Conservation (phyloP, 1,140 invertebrate species). For the Pogonomyrmex californicus region DNA sequence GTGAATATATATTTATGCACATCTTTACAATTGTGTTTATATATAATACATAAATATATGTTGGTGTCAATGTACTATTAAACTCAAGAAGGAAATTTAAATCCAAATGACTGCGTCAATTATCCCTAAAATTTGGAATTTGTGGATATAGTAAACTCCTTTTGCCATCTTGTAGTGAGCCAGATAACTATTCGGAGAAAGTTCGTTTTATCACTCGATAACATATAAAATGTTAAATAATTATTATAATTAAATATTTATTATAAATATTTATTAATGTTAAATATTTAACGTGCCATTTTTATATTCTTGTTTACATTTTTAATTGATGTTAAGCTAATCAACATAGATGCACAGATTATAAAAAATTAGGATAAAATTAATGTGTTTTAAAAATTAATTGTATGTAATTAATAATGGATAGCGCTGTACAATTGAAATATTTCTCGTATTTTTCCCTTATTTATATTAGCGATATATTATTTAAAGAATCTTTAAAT, state of each 20-base stretch:
- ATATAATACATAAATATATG: background rate
- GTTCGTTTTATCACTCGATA: background rate
- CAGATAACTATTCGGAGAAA: background rate
- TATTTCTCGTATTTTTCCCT: too few relatives aligned
- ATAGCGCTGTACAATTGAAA: too few relatives aligned
- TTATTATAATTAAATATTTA: background rate
- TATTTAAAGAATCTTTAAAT: too few relatives aligned
- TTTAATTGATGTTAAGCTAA: too few relatives aligned
- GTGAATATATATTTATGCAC: background rate
- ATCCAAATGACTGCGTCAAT: background rate
- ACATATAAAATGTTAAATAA: background rate
- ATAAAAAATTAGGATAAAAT: too few relatives aligned
- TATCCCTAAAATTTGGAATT: background rate
- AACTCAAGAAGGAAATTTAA: background rate
- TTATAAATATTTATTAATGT: background rate
- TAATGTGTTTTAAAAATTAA: too few relatives aligned
- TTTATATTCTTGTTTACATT: too few relatives aligned
- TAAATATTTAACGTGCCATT: too few relatives aligned
- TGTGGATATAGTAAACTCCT: background rate
- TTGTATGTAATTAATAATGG: too few relatives aligned
- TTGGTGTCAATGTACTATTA: background rate
- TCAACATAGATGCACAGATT: too few relatives aligned
- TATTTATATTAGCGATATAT: too few relatives aligned
- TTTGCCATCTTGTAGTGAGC: slow-evolving; percentile 14
- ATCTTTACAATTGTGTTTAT: background rate